Base-by-base conservation (phyloP, 2,797 vertebrate genomes). In the Eleutherodactylus coqui region DNA sequence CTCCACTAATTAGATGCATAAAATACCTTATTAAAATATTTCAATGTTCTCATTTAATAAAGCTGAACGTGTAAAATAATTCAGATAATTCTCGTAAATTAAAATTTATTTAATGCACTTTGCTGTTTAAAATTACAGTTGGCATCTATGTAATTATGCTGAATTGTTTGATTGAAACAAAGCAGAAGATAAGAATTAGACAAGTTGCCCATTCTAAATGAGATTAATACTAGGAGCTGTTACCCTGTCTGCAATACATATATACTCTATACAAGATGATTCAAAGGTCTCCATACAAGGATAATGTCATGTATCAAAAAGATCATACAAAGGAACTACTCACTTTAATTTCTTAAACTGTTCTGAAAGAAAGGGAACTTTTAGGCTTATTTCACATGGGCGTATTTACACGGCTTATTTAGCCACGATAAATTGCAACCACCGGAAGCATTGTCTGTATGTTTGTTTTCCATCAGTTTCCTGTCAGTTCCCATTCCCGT, bases 91-190 rank as follows among this genome's bases (percentile, higher is more conserved):
- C 16, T 19, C 34, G 19, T 10, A 75, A 32, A 76, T 51, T 53
- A 10, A 34, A 38, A 55, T 77, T 5, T 51, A 53, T 53, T 77
- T 36, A 78, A 78, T 77, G 5, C 32, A 53, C 19, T 55, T 36
- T 38, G 41, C 36, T 55, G 53, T 78, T 19, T 78, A 38, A 58
- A n/a, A 29, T 21, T n/a, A 24, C 11, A 78, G 53, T 27, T 78
- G 53, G 32, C 51, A 16, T 78, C 4, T 76, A 10, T 24, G 8
- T 76, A 19, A 34, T 76, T 76, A 76, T 53, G 29, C 75, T 27
- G 70, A 75, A 27, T 75, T 11, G 41, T 75, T 75, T 75, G 70
- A n/a, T 29, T 75, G n/a, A 75, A 75, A 47, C 70, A 75, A 75
- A 75, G n/a, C 21, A 24, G 10, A 29, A 27, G 38, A 75, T 43